Evolutionary conservation across 2,888 invertebrate species (phyloP), one percentile per base, ranked within the genome.

Genomic region (Agrotis exclamationis): DNA sequence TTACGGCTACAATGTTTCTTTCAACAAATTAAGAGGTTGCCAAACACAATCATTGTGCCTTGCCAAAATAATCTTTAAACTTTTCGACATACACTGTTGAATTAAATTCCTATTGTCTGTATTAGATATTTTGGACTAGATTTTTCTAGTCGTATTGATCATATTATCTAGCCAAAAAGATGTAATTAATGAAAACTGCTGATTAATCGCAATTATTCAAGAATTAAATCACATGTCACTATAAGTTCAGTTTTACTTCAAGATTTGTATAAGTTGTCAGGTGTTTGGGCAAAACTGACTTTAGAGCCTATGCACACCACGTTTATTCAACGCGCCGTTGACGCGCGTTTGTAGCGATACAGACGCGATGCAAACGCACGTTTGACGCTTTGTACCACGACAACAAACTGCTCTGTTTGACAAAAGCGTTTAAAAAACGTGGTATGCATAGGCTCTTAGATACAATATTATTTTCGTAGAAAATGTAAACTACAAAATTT

Each of bases 51-150:
- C 70, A 22, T 24, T n/a, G 60, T 24, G 18, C 45, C n/a, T 76
- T 82, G 82, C 82, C 82, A 82, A 82, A 65, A 79, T 57, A 81
- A 78, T 78, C 53, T 72, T 54, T 28, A n/a, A 78, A 75, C 9
- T 68, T 75, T 73, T 65, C 48, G 44, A 45, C 47, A 28, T 22
- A 70, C 59, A 48, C 56, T 45, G n/a, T 39, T 24, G 53, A 50
- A 66, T 71, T 72, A 50, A 63, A 76, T 64, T 70, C n/a, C n/a
- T 60, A 22, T 28, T 70, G 54, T 56, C 58, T 69, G 0, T 50
- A 14, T 50, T 50, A 2, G 28, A 63, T 63, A 68, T 60, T 62
- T 47, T 28, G 13, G 20, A 0, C 24, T 20, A 13, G 18, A 45
- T 62, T 53, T 59, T 66, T 1, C 2, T 11, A 58, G 3, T 22